Conservation (phyloP, 2,113 vertebrate species). For the Pantherophis guttatus region DNA sequence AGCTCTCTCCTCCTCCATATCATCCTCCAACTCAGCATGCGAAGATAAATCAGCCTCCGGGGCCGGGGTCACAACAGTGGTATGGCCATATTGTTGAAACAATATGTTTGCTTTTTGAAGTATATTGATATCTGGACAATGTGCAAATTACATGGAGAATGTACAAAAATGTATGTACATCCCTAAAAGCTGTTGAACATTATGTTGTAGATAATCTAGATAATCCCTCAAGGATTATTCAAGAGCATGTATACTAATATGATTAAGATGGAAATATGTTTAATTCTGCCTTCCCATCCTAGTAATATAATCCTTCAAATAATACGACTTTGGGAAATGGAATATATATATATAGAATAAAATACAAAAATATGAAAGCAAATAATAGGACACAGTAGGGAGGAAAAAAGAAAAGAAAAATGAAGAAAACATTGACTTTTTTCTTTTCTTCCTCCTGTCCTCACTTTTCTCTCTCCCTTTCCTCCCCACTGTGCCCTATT, state of each 20-base stretch:
- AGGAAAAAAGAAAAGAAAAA: no score
- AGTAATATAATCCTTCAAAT: neutral
- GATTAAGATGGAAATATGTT: neutral
- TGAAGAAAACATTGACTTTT: no score
- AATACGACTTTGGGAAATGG: neutral
- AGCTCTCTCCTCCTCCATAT: no score
- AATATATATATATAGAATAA: neutral
- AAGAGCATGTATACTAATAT: neutral
- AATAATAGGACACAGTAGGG: no score
- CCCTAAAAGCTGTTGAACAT: neutral
- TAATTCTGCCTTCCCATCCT: neutral
- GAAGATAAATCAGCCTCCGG: no score
- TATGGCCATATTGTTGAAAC: neutral
- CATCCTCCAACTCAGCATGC: no score
- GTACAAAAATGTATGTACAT: neutral
- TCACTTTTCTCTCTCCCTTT: no score
- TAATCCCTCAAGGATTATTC: neutral
- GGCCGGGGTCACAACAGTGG: neutral
- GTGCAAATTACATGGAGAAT: neutral
- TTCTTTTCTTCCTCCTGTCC: no score
- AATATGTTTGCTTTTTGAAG: neutral
- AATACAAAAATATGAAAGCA: no score
- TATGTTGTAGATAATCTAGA: neutral
- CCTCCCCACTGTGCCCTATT: no score
- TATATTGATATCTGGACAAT: neutral